phyloP scores from a whole-genome alignment of 2,888 invertebrate species.

The Chrysodeixis includens region DNA sequence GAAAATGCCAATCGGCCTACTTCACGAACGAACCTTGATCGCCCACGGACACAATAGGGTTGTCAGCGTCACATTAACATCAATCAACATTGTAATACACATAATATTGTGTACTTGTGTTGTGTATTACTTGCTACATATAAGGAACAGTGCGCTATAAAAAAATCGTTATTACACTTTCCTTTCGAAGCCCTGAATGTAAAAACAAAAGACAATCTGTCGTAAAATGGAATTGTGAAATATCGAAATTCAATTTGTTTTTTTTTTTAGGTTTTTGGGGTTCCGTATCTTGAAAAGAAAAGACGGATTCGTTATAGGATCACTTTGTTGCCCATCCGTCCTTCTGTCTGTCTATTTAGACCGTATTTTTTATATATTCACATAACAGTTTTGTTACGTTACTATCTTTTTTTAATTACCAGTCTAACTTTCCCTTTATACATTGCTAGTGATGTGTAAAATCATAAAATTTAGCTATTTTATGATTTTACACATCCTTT shows the following conservation, averaged over 20 bases:
- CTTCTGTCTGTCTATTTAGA: too few species aligned
- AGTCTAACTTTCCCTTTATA: too few species aligned
- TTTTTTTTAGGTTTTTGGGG: background rate
- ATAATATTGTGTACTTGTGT: conserved; percentile 14
- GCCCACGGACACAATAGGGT: conserved; percentile 39
- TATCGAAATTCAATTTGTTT: background rate
- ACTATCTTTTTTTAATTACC: too few species aligned
- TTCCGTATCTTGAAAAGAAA: too few species aligned
- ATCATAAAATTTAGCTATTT: too few species aligned
- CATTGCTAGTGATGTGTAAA: too few species aligned
- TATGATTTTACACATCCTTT: too few species aligned
- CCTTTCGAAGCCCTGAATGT: conserved; percentile 18
- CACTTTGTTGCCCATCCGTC: too few species aligned
- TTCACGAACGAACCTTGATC: conserved; percentile 41
- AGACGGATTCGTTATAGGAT: too few species aligned
- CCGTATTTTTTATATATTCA: too few species aligned
- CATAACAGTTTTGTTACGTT: too few species aligned
- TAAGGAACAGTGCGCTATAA: conserved; percentile 18
- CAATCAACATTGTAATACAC: conserved; percentile 24
- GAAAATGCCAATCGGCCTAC: conserved; percentile 57
- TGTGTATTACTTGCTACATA: conserved; percentile 18
- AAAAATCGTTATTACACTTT: conserved; percentile 9
- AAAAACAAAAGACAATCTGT: background rate
- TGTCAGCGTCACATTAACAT: conserved; percentile 21
- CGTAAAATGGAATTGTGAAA: conserved; percentile 9